These are phyloP conservation scores for Geococcyx californianus DNA, from an alignment of 2,113 vertebrate genomes.

Conservation along the genomic window DNA sequence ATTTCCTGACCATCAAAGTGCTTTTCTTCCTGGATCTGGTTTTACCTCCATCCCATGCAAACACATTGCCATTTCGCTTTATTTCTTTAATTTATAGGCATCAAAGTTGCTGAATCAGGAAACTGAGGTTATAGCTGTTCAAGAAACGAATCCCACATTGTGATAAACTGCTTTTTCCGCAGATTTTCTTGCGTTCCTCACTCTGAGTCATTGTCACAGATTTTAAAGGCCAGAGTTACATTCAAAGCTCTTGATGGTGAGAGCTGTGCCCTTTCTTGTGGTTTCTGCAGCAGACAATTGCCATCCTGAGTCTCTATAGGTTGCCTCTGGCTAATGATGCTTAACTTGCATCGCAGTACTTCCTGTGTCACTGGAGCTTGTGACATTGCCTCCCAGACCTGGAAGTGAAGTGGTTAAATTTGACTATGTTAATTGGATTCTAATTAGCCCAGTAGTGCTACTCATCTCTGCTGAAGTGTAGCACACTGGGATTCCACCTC, in stretches of 20 bases:
- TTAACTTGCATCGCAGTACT: not conserved
- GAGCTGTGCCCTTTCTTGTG: constrained; percentile 63
- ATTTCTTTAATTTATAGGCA: constrained; percentile 71
- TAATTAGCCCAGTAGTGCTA: not conserved
- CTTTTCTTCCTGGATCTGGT: constrained; percentile 24
- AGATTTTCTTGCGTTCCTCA: constrained; percentile 62
- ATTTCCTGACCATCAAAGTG: not conserved
- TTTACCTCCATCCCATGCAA: constrained; percentile 68
- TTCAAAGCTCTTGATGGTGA: constrained; percentile 52
- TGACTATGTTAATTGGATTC: not conserved
- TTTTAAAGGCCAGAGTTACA: constrained; percentile 58
- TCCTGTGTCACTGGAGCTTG: constrained; percentile 43
- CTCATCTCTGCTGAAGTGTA: not conserved
- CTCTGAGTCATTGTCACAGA: constrained; percentile 71
- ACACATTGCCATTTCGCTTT: constrained; percentile 55
- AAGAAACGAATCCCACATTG: constrained; percentile 70
- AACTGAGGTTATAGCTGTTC: constrained; percentile 75
- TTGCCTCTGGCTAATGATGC: not conserved
- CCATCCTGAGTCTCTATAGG: constrained; percentile 5
- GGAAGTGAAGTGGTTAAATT: constrained; percentile 30
- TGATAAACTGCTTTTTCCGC: constrained; percentile 67
- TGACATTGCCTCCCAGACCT: constrained; percentile 4
- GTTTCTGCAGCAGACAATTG: constrained; percentile 49
- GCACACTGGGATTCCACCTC: not conserved
- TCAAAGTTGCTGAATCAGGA: constrained; percentile 75